Evolutionary conservation across 2,797 vertebrate species (phyloP), one percentile per base, ranked within the genome.

Genomic region (Oreochromis mossambicus): DNA sequence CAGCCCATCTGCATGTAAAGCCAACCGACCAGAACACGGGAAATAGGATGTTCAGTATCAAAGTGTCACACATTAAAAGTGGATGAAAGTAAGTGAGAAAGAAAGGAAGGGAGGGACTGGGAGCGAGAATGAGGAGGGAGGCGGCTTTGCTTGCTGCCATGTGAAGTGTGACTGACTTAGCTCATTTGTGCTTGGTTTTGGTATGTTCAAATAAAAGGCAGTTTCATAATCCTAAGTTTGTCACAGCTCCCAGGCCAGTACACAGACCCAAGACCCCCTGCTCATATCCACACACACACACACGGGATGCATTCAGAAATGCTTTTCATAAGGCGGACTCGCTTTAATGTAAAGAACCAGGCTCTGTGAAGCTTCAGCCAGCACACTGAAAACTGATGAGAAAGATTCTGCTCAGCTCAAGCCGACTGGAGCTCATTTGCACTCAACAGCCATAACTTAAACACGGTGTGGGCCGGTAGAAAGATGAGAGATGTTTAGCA

Each of bases 1-100:
- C 79, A 86, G 73, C 77, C 89, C 90, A 92, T 95, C 91, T 90
- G 92, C 92, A 91, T 94, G 92, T 93, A 92, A 92, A 94, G 84
- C 86, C 92, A 89, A 88, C 89, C 85, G 86, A 94, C 91, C 93
- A 92, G 93, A 95, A 94, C 93, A 92, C 50, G 79, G 81, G 86
- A 92, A 94, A 95, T 89, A 80, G 90, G 92, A 92, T 93, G 95
- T 93, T 95, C 85, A 81, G 85, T 91, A 95, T 95, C 94, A 95
- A 95, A 95, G 93, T 94, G 92, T 91, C 86, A 78, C 90, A 92
- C 92, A 86, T 94, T 92, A 90, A 89, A 91, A 89, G 92, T 84
- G 90, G 90, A 94, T 92, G 90, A 94, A 94, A 94, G 91, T 84
- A 34, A 83, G 83, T 78, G 78, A 84, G 81, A 85, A 78, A 87